phyloP scores from a whole-genome alignment of 2,113 vertebrate species.

The Lontra canadensis region DNA sequence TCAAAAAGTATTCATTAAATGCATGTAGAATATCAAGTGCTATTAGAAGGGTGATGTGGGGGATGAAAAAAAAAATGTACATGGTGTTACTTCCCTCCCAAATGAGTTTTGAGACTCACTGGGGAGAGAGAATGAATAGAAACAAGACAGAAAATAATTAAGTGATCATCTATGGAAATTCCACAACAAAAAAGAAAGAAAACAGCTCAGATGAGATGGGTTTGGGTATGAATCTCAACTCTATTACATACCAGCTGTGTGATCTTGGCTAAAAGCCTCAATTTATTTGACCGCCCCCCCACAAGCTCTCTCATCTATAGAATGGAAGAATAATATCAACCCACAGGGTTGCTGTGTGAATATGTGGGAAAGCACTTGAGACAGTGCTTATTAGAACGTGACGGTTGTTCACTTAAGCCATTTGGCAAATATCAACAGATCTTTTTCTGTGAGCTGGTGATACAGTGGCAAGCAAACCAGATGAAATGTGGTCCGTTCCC shows the following conservation, averaged over 20 bases:
- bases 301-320: neutral
- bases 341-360: neutral
- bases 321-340: neutral
- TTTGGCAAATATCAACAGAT: neutral
- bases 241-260: neutral
- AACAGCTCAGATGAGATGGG: neutral
- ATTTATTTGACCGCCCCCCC: neutral
- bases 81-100: neutral
- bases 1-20: conserved; percentile 10
- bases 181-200: neutral
- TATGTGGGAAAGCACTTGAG: neutral
- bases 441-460: neutral
- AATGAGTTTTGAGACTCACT: neutral
- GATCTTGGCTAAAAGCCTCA: neutral
- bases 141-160: neutral
- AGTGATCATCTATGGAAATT: neutral
- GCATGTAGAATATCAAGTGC: neutral
- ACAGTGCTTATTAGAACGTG: neutral
- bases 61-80: neutral
- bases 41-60: neutral
- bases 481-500: neutral
- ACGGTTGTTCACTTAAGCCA: neutral
- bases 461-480: neutral
- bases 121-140: neutral
- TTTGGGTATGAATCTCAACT: neutral